Evolutionary conservation across 2,888 invertebrate species (phyloP).

Genomic region (Pandemis heparana): DNA sequence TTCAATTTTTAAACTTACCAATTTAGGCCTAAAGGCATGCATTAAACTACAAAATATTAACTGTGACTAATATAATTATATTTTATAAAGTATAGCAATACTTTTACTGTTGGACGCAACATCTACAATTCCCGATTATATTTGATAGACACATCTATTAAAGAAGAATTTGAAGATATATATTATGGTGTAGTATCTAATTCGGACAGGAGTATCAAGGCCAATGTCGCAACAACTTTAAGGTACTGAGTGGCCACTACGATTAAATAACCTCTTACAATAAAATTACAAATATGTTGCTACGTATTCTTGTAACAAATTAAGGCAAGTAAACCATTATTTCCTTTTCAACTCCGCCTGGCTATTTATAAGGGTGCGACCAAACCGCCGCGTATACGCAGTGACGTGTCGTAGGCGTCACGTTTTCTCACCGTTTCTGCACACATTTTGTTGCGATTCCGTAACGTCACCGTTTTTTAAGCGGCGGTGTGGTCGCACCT

Average conservation of each 20-base stretch:
- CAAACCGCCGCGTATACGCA: too few species aligned
- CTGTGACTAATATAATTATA: constrained; percentile 15
- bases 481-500: too few species aligned
- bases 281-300: background rate
- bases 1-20: constrained; percentile 43
- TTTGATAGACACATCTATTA: constrained; percentile 41
- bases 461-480: too few species aligned
- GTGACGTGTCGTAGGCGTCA: too few species aligned
- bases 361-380: too few species aligned
- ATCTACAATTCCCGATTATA: constrained; percentile 59
- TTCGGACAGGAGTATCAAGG: constrained; percentile 10
- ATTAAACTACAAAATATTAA: constrained; percentile 22
- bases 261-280: background rate
- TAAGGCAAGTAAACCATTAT: background rate
- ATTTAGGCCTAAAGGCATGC: constrained; percentile 43
- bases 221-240: background rate
- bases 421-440: too few species aligned
- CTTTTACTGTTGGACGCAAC: constrained; percentile 59
- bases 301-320: background rate
- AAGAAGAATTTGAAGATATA: constrained; percentile 48
- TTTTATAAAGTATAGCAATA: constrained; percentile 20
- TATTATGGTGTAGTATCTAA: constrained; percentile 46
- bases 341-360: background rate
- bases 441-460: too few species aligned
- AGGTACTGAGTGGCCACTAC: background rate